phyloP scores from a whole-genome alignment of 2,888 invertebrate genomes.

The Bellardia pandia region DNA sequence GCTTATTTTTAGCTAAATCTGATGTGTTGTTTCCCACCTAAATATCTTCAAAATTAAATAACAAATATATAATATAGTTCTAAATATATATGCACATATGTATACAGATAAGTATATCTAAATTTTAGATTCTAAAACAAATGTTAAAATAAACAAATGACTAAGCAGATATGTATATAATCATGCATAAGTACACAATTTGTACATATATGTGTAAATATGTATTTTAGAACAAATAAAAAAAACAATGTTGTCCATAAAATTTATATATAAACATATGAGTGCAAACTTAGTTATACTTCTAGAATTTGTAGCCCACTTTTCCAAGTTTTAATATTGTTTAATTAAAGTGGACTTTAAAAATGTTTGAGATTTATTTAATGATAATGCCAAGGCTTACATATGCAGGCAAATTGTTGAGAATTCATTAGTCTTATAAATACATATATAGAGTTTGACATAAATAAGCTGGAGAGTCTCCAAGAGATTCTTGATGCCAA shows the following conservation, averaged over 20 bases:
- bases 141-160: slow-evolving; percentile 7
- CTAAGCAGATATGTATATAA: background rate
- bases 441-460: no score
- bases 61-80: background rate
- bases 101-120: background rate
- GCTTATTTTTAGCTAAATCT: slow-evolving; percentile 1
- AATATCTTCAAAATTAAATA: background rate
- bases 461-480: no score
- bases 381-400: no score
- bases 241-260: background rate
- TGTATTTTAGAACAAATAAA: background rate
- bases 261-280: background rate
- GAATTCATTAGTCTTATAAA: no score
- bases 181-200: background rate
- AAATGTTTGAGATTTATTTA: no score
- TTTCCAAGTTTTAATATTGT: slow-evolving; percentile 26
- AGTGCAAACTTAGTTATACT: background rate
- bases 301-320: slow-evolving; percentile 49
- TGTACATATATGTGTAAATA: background rate
- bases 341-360: slow-evolving; percentile 55
- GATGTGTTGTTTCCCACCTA: background rate
- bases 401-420: no score
- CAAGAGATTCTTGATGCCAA: no score
- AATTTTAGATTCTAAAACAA: background rate
- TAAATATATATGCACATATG: background rate